Base-by-base conservation (phyloP, 2,113 vertebrate species). In the Vulpes vulpes region DNA sequence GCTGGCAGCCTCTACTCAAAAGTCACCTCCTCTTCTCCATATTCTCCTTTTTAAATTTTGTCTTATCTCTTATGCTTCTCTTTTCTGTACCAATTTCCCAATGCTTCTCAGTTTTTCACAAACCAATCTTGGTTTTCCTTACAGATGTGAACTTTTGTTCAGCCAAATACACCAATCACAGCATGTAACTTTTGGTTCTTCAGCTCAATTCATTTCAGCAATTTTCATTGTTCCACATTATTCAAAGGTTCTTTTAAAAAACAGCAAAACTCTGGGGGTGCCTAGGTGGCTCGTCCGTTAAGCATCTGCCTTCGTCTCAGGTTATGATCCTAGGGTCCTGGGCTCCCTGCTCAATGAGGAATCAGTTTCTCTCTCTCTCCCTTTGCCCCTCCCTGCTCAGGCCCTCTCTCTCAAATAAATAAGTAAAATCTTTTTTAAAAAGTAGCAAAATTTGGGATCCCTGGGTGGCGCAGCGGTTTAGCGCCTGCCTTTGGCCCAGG, bases 161-260 rank as follows among this genome's bases (percentile, higher is more conserved):
- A 69, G 76, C 38, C 85, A 82, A 74, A 94, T 69, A 35, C 62
- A 80, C 92, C n/a, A 93, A 23, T 82, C 64, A 53, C 32, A 74
- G 57, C 43, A 74, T 43, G 65, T 57, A 62, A 32, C 43, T 86
- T 73, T 89, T 74, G 12, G 17, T 64, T 73, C 86, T 89, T 82
- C 78, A 74, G 16, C 57, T 89, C 32, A 67, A 32, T 27, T 82
- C 49, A 59, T 67, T 76, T 78, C 49, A 64, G 17, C 59, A 32
- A 49, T 14, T 79, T 86, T 87, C 83, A 94, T 11, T 25, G 5
- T 82, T 71, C 55, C 65, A 82, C 19, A 19, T 82, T 82, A 93
- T 86, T 94, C 83, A 87, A 93, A 30, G 20, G 2, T 65, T 78
- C 49, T 55, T 78, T 65, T 20, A 49, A 91, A 78, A 89, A 81